Percentiles rank a stretch among this genome's conserved stretches.
phyloP scores from a whole-genome alignment of 2,888 invertebrate genomes.

The Heliconius charithonia region DNA sequence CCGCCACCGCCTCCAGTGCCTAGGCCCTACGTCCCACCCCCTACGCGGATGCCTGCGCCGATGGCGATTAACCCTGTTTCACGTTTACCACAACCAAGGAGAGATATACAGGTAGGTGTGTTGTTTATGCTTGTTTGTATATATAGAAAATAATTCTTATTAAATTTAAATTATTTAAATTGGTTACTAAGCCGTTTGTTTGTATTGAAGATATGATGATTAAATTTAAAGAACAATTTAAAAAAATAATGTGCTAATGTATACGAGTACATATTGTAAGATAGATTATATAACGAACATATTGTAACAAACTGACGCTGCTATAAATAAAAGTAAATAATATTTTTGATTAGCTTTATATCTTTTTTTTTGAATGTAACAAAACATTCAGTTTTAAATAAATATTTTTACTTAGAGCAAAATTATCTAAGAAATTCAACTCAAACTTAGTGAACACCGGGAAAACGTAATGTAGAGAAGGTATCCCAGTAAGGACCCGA shows the following conservation, averaged over 20 bases:
- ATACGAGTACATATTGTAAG: too few relatives aligned
- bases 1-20: constrained; percentile 53
- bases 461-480: constrained; percentile 55
- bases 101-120: constrained; percentile 75
- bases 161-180: too few relatives aligned
- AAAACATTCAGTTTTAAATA: not conserved
- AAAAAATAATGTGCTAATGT: too few relatives aligned
- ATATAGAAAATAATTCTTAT: not conserved
- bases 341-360: too few relatives aligned
- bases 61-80: constrained; percentile 54
- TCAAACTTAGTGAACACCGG: constrained; percentile 39
- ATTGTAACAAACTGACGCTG: too few relatives aligned
- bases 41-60: constrained; percentile 73
- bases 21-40: constrained; percentile 70
- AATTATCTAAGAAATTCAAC: constrained; percentile 30
- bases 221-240: too few relatives aligned
- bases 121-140: not conserved
- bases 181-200: too few relatives aligned
- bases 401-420: not conserved
- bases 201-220: too few relatives aligned
- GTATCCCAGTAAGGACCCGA: constrained; percentile 52
- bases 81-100: constrained; percentile 69
- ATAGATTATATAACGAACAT: too few relatives aligned
- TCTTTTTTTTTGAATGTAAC: too few relatives aligned
- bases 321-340: too few relatives aligned